Percentiles rank a stretch among this genome's conserved stretches.
phyloP scores from a whole-genome alignment of 2,113 vertebrate genomes.

The Phylloscopus trochilus region DNA sequence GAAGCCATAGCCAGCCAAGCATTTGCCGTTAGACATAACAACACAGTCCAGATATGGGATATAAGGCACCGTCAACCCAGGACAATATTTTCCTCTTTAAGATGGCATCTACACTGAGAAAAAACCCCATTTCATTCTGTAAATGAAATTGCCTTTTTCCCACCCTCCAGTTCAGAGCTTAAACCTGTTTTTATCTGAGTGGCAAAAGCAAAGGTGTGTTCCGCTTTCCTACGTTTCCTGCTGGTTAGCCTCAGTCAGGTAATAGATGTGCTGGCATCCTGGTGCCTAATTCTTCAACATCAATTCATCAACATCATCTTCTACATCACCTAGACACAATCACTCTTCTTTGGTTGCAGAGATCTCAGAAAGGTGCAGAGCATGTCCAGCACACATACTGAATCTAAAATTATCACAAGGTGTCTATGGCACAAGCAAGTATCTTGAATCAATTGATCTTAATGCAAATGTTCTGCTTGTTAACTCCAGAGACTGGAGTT shows the following conservation, averaged over 20 bases:
- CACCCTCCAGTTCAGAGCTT: neutral
- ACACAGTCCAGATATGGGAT: no score
- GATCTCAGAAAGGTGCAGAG: neutral
- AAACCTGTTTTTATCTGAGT: neutral
- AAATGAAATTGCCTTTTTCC: neutral
- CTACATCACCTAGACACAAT: neutral
- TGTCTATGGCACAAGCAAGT: neutral
- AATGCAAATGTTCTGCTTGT: neutral
- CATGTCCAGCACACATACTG: neutral
- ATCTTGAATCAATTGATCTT: neutral
- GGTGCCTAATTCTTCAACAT: neutral
- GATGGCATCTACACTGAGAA: neutral
- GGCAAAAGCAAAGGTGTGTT: neutral
- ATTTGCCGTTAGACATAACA: no score
- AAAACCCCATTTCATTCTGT: neutral
- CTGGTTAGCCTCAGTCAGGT: neutral
- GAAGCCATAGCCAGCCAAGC: no score
- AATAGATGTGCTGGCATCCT: neutral
- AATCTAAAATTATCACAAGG: neutral
- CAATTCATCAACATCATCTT: neutral
- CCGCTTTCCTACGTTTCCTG: neutral
- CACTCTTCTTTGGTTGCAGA: neutral
- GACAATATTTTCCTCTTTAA: neutral
- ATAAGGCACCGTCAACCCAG: no score
- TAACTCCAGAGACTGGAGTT: neutral